phyloP scores from a whole-genome alignment of 2,888 invertebrate species.

The Yponomeuta evonymella region DNA sequence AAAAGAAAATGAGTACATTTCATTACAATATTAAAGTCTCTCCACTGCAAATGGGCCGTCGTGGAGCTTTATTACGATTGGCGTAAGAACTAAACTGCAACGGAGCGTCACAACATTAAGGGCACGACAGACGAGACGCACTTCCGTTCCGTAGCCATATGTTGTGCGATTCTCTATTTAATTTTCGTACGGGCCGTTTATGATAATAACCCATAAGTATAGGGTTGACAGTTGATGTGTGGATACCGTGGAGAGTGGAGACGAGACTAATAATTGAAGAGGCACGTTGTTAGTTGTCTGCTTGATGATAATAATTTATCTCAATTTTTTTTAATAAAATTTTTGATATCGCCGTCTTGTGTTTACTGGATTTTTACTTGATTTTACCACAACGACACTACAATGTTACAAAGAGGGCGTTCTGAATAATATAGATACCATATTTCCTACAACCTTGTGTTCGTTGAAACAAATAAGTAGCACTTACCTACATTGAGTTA shows the following conservation, averaged over 20 bases:
- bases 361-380: background rate
- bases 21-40: constrained; percentile 64
- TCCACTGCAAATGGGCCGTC: background rate
- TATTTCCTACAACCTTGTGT: no score
- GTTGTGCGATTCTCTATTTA: constrained; percentile 50
- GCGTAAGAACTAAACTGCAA: background rate
- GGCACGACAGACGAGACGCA: constrained; percentile 69
- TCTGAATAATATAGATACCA: background rate
- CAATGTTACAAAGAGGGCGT: background rate
- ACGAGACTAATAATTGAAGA: background rate
- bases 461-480: no score
- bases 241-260: background rate
- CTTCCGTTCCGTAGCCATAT: constrained; percentile 69
- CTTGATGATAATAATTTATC: background rate
- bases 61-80: background rate
- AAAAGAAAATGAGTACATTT: constrained; percentile 57
- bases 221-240: constrained; percentile 14
- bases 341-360: background rate
- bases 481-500: no score
- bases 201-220: constrained; percentile 19
- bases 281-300: background rate
- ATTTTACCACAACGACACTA: background rate
- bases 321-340: background rate
- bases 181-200: constrained; percentile 28
- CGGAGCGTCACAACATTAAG: constrained; percentile 50